phyloP scores from a whole-genome alignment of 2,888 invertebrate species.

The Polia nebulosa region DNA sequence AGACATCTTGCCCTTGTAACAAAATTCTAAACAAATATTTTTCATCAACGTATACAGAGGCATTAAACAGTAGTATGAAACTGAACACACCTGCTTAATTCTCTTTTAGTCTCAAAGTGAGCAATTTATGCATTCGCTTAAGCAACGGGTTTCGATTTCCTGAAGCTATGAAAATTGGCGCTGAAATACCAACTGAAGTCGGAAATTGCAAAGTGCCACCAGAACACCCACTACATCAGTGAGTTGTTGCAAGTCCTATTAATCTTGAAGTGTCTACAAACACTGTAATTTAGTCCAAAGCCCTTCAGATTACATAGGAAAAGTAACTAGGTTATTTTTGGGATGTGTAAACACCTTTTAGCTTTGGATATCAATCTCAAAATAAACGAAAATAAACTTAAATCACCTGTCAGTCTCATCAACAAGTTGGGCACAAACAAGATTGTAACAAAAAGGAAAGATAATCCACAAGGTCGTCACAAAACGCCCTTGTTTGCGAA shows the following conservation, averaged over 20 bases:
- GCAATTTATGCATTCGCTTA: conserved; percentile 8
- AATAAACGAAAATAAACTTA: background rate
- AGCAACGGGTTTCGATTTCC: background rate
- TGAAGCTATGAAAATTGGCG: background rate
- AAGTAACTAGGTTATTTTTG: background rate
- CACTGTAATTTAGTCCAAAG: background rate
- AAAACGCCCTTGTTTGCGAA: conserved; percentile 22
- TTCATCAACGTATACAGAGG: background rate
- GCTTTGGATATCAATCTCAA: background rate
- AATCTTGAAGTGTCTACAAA: conserved; percentile 3
- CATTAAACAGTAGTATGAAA: background rate
- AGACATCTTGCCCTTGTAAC: background rate
- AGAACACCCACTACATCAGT: conserved; percentile 2
- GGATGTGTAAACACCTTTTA: background rate
- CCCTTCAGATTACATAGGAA: background rate
- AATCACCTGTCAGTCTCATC: conserved; percentile 16
- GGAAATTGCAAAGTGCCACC: conserved; percentile 22
- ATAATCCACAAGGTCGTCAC: conserved; percentile 8
- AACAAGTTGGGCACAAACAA: conserved; percentile 24
- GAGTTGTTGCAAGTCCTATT: conserved; percentile 2
- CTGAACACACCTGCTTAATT: background rate
- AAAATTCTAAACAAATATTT: conserved; percentile 20
- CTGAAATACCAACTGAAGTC: background rate
- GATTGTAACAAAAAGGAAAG: background rate
- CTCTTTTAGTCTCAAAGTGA: background rate